Percentiles rank a stretch among this genome's conserved stretches.
phyloP scores from a whole-genome alignment of 1,140 invertebrate species.

The Rhopalosiphum maidis region DNA sequence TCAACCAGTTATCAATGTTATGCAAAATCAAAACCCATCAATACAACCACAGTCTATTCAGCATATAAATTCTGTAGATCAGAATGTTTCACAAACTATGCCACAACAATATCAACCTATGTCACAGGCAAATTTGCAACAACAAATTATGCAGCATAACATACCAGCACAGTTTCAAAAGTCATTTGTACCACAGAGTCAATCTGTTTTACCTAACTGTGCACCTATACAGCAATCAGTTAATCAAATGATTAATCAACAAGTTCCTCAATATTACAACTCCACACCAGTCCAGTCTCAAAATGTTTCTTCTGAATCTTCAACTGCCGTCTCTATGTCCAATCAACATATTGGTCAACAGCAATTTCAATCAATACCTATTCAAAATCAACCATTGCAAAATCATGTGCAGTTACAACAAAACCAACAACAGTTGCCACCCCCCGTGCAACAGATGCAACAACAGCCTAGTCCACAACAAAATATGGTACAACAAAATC shows the following conservation, averaged over 20 bases:
- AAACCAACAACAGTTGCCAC: conserved; percentile 47
- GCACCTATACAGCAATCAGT: conserved; percentile 46
- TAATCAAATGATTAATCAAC: conserved; percentile 56
- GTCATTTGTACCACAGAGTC: conserved; percentile 45
- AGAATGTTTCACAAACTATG: conserved; percentile 42
- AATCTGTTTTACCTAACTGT: conserved; percentile 45
- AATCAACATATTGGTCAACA: conserved; percentile 62
- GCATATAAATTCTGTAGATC: conserved; percentile 58
- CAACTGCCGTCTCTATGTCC: conserved; percentile 28
- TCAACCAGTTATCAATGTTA: conserved; percentile 64
- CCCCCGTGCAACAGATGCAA: conserved; percentile 58
- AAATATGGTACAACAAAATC: conserved; percentile 55
- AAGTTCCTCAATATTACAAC: conserved; percentile 57
- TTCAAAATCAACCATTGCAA: conserved; percentile 59
- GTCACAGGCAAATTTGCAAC: conserved; percentile 49
- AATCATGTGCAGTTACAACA: conserved; percentile 51
- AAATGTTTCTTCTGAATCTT: conserved; percentile 53
- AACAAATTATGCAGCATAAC: conserved; percentile 53
- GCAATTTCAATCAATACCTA: conserved; percentile 64
- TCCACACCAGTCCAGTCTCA: conserved; percentile 39
- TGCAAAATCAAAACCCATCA: conserved; percentile 65
- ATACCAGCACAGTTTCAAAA: conserved; percentile 49
- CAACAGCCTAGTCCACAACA: conserved; percentile 35
- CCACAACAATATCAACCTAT: conserved; percentile 53
- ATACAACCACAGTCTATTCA: conserved; percentile 64